These are phyloP conservation scores for Danio aesculapii DNA, from an alignment of 2,797 vertebrate species.

Conservation along the genomic window DNA sequence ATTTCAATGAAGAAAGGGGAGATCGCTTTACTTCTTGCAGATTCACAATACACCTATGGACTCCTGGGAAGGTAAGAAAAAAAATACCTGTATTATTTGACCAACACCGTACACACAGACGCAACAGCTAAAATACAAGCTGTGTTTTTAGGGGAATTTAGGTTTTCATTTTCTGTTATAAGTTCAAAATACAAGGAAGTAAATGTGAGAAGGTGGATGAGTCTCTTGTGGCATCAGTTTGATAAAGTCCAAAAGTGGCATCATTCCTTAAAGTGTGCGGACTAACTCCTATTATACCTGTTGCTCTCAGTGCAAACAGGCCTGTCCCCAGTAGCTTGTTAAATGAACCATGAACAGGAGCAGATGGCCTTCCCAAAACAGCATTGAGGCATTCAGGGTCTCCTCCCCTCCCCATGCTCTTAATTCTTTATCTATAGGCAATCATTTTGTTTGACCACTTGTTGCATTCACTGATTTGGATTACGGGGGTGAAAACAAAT, in stretches of 20 bases:
- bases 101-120: neutral
- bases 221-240: slow-evolving; percentile 45
- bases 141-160: neutral
- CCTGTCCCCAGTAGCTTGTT: slow-evolving; percentile 67
- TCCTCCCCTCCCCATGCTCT: slow-evolving; percentile 59
- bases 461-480: neutral
- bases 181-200: slow-evolving; percentile 8
- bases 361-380: slow-evolving; percentile 77
- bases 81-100: too few species aligned
- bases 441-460: slow-evolving; percentile 35
- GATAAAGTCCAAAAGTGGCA: slow-evolving; percentile 39
- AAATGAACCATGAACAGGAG: slow-evolving; percentile 81
- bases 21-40: slow-evolving; percentile 84
- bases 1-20: slow-evolving; percentile 82
- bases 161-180: slow-evolving; percentile 6
- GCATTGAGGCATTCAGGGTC: slow-evolving; percentile 47
- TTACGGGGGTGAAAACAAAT: neutral
- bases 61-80: slow-evolving; percentile 81
- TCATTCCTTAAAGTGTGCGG: slow-evolving; percentile 54
- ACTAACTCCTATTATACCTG: slow-evolving; percentile 72
- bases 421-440: slow-evolving; percentile 69
- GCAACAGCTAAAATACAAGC: neutral
- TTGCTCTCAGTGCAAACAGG: slow-evolving; percentile 71
- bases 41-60: slow-evolving; percentile 82
- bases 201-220: neutral